Conservation (phyloP, 1,140 invertebrate genomes). For the Ruditapes philippinarum region DNA sequence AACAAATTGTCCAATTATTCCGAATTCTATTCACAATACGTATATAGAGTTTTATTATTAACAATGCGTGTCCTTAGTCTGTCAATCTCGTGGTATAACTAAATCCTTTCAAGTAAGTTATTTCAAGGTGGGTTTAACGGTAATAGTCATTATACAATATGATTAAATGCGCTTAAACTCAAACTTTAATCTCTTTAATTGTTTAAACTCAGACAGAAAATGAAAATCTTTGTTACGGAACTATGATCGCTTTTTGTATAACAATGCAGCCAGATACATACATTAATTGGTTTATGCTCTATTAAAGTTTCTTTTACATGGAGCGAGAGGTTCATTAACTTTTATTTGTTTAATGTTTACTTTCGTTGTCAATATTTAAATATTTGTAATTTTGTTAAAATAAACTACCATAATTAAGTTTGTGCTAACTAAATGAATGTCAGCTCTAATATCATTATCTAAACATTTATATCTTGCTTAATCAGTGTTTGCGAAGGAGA, state of each 20-base stretch:
- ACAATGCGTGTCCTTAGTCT: neutral
- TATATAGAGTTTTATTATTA: too few species aligned
- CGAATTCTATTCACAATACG: neutral
- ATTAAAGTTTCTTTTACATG: neutral
- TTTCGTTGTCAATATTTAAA: neutral
- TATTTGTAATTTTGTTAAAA: too few species aligned
- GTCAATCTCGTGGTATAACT: neutral
- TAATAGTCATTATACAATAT: neutral
- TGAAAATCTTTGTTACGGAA: neutral
- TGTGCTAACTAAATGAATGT: too few species aligned
- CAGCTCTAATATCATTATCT: too few species aligned
- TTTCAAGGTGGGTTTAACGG: neutral
- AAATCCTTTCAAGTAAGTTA: neutral
- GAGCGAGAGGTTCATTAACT: neutral
- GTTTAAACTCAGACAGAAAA: neutral
- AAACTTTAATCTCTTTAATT: neutral
- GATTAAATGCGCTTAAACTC: neutral
- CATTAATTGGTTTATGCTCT: neutral
- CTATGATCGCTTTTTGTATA: neutral
- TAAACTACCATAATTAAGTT: too few species aligned
- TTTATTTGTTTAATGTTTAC: neutral
- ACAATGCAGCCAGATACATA: neutral
- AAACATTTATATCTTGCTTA: too few species aligned
- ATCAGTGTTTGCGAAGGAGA: too few species aligned
- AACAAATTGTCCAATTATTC: conserved; percentile 6